Percentiles rank a stretch among this genome's conserved stretches.
Conservation (phyloP, 1,140 invertebrate species). For the Rhagoletis pomonella region DNA sequence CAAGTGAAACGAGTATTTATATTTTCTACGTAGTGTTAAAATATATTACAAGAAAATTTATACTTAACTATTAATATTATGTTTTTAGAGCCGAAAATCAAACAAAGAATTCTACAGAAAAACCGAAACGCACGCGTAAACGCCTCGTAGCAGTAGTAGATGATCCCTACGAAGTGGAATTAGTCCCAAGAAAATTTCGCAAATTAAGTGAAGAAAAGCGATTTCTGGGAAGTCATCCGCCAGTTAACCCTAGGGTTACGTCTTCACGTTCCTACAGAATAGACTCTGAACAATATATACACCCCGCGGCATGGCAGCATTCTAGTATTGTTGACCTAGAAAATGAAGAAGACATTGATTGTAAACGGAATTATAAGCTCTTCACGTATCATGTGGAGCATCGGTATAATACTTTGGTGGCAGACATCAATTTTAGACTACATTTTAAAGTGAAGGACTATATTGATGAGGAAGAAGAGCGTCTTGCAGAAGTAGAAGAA, state of each 20-base stretch:
- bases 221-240: conserved; percentile 39
- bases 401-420: conserved; percentile 69
- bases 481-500: conserved; percentile 56
- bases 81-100: not conserved
- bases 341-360: conserved; percentile 66
- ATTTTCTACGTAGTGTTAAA: too few species aligned
- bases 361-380: conserved; percentile 71
- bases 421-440: conserved; percentile 69
- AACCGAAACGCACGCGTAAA: conserved; percentile 56
- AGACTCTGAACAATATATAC: conserved; percentile 65
- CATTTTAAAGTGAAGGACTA: conserved; percentile 70
- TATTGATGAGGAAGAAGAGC: conserved; percentile 63
- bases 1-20: too few species aligned
- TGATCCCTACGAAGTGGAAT: conserved; percentile 63
- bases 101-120: not conserved
- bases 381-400: conserved; percentile 70
- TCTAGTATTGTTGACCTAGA: conserved; percentile 65
- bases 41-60: too few species aligned
- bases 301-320: conserved; percentile 64
- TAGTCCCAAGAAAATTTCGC: conserved; percentile 64
- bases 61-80: not conserved
- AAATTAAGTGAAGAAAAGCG: conserved; percentile 65
- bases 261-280: conserved; percentile 59
- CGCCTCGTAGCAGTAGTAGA: conserved; percentile 28
- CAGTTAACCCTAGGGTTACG: conserved; percentile 57